Base-by-base conservation (phyloP, 2,888 invertebrate species). In the Ennomos fuscantarius region DNA sequence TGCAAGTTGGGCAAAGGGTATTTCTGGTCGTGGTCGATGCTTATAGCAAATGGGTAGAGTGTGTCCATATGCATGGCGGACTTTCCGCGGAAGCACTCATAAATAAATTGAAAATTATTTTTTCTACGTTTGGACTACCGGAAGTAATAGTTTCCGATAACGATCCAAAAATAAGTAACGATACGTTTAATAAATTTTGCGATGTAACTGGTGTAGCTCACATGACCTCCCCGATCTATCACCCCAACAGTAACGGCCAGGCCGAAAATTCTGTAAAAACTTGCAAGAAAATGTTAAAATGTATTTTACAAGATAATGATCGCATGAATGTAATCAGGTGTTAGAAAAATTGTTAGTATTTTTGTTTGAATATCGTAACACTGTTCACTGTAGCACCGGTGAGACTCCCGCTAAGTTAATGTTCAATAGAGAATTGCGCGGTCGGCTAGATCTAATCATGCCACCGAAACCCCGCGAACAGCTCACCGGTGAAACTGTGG, bases 11-110 rank as follows among this genome's bases (percentile, higher is more conserved):
- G 1, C 57, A 60, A 37, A 48, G 44, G 9, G 54, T 35, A 6
- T 68, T 55, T 31, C 43, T 66, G 9, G 39, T 66, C 3, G 58
- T 66, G 1, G 50, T 68, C 8, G 65, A 65, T 15, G n/a, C n/a
- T n/a, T n/a, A n/a, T n/a, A n/a, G n/a, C n/a, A n/a, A n/a, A n/a
- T n/a, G n/a, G n/a, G n/a, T 49, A 62, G 2, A 36, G 5, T 36
- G 36, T 36, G 6, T 39, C 37, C 12, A 39, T 8, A 39, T 39
- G 37, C 36, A 36, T 5, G 37, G 37, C 11, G 37, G 37, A 9
- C 8, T 12, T 2, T 39, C 12, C 9, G 8, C 37, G 9, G 12
- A 39, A 1, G 37, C 3, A 12, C 12, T 39, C 11, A 12, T 12
- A 39, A 8, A 1, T 8, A 39, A 11, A 39, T 11, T 39, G 6